Evolutionary conservation across 2,888 invertebrate genomes (phyloP).

Genomic region (Crossocerus cetratus): DNA sequence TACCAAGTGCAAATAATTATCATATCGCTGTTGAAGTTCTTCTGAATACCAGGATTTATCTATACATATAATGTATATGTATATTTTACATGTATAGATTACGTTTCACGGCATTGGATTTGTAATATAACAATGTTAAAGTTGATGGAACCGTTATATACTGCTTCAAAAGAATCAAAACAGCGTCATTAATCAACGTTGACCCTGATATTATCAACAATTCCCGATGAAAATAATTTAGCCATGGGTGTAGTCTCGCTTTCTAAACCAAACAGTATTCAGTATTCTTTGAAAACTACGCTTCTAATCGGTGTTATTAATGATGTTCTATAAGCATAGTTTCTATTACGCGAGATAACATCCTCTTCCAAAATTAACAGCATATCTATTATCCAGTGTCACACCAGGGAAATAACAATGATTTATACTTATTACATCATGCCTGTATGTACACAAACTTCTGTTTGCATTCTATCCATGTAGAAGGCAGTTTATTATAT

Average conservation of each 20-base stretch:
- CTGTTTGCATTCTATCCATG: too few relatives aligned
- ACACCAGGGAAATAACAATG: conserved; percentile 29
- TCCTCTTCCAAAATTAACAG: too few relatives aligned
- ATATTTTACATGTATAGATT: conserved; percentile 49
- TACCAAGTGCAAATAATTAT: conserved; percentile 50
- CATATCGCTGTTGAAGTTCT: conserved; percentile 60
- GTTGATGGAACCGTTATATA: conserved; percentile 45
- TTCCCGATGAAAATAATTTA: conserved; percentile 42
- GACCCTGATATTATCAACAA: conserved; percentile 29
- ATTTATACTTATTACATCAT: conserved; percentile 52
- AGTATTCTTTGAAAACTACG: conserved; percentile 13
- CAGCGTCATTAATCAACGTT: conserved; percentile 31
- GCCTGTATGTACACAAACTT: conserved; percentile 57
- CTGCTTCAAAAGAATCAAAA: conserved; percentile 28
- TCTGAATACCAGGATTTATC: conserved; percentile 46
- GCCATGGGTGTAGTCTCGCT: conserved; percentile 23
- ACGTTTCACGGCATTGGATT: conserved; percentile 35
- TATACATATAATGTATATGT: conserved; percentile 31
- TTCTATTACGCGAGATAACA: conserved; percentile 19
- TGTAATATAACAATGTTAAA: conserved; percentile 46
- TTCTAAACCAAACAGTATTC: conserved; percentile 10
- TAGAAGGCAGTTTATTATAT: too few relatives aligned
- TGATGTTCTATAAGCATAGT: conserved; percentile 14
- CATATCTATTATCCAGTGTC: conserved; percentile 47
- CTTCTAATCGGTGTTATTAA: conserved; percentile 25